Base-by-base conservation (phyloP, 2,888 invertebrate genomes). In the Trachelus troglodyta region DNA sequence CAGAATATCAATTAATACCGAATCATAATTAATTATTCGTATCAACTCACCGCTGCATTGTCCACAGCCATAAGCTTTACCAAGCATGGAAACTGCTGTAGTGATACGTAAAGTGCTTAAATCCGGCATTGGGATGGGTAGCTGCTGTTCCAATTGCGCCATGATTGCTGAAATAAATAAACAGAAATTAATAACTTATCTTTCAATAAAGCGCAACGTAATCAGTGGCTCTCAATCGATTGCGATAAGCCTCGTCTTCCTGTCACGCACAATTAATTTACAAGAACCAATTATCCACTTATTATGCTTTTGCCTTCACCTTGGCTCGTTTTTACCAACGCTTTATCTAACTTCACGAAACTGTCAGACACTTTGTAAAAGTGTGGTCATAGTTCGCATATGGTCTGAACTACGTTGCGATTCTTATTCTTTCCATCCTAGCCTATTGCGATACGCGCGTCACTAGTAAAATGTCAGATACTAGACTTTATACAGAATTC, bases 31-130 rank as follows among this genome's bases (percentile, higher is more conserved):
- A 71, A 71, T 33, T 31, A 31, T 11, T 31, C 0, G 4, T 34
- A 15, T 73, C 31, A 76, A 89, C 90, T 90, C 82, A 92, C 92
- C 92, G 80, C 89, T 92, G 84, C 92, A 92, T 87, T 92, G 92
- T 83, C 91, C 92, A 84, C 92, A 92, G 91, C 93, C 93, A 85
- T 93, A 94, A 69, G 92, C 92, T 91, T 93, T 93, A 78, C 93
- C 92, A 82, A 94, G 92, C 88, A 94, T 92, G 81, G 93, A 93
- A 83, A 93, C 93, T 79, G 93, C 92, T 78, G 92, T 92, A 77
- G 93, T 93, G 81, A 93, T 88, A 77, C 93, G 92, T 80, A 93
- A 87, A 75, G 92, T 91, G 85, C 92, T 92, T 83, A 93, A 90
- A 89, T 93, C 93, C 79, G 93, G 92, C 87, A 92, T 89, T 83